phyloP scores from a whole-genome alignment of 2,113 vertebrate genomes.

The Mobula birostris region DNA sequence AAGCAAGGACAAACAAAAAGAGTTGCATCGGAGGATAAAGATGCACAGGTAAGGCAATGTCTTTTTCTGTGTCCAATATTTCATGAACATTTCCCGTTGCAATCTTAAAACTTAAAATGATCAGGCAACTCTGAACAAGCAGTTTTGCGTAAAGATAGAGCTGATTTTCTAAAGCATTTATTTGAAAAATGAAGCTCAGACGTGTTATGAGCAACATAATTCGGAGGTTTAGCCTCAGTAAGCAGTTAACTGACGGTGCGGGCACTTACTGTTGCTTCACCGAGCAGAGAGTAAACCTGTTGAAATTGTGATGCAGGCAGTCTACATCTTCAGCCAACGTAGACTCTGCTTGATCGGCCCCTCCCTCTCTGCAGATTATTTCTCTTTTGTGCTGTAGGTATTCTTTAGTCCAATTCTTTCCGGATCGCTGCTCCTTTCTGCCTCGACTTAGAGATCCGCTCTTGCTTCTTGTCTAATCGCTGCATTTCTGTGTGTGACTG shows the following conservation, averaged over 20 bases:
- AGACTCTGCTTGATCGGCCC: neutral
- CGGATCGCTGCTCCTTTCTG: neutral
- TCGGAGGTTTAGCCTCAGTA: too few relatives aligned
- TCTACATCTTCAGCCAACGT: too few relatives aligned
- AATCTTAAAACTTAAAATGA: neutral
- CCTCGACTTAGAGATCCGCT: neutral
- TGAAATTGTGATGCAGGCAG: slow-evolving; percentile 11
- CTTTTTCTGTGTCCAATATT: neutral
- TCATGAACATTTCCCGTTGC: neutral
- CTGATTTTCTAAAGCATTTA: neutral
- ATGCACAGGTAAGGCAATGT: neutral
- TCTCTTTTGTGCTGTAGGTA: neutral
- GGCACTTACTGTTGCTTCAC: neutral
- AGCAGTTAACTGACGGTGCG: neutral
- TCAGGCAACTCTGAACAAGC: neutral
- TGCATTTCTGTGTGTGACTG: neutral
- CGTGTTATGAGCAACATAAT: too few relatives aligned
- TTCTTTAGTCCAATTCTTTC: neutral
- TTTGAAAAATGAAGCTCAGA: neutral
- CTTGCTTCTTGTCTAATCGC: neutral
- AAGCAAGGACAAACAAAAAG: neutral
- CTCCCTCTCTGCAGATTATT: neutral
- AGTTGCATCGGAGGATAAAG: neutral
- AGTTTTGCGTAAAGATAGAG: neutral
- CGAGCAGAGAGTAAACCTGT: neutral